Base-by-base conservation (phyloP, 2,888 invertebrate species). In the Lasioglossum zephyrum region DNA sequence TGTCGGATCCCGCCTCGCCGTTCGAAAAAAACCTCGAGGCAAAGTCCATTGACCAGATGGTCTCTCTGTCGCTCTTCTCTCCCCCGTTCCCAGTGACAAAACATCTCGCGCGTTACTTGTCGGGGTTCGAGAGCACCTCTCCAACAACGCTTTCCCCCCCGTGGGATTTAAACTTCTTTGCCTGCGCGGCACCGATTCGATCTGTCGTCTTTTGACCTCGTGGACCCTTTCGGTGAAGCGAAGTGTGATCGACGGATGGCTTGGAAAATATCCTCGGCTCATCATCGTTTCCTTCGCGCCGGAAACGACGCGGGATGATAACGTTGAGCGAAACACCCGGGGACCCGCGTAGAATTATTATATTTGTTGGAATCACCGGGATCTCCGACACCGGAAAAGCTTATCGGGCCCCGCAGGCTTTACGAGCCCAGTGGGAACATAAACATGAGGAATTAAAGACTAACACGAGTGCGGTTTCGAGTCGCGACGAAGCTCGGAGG, bases 1-100 rank as follows among this genome's bases (percentile, higher is more conserved):
- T 89, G 85, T 90, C 86, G 87, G 79, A 77, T 81, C 73, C 75
- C 79, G 74, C 47, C 69, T 73, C 78, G 74, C 26, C n/a, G 74
- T 41, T 26, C 69, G 77, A 85, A 87, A 86, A 36, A 87, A 89
- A 85, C 79, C 78, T 75, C 85, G 78, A 86, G 88, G 85, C 92
- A 89, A 91, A 92, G 93, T 92, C 93, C 93, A 92, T 93, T 93
- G 93, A 93, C 93, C 93, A 93, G 92, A 93, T 93, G 93, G 92
- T 87, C 78, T 73, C 82, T 81, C 85, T 81, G 36, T 31, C 75
- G 73, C 60, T 63, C 8, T 79, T 36, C 36, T 2, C 53, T 60
- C 81, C 74, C 63, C 72, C 31, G 31, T 73, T 70, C 63, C 60
- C 87, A 69, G 79, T 89, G 90, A 86, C 88, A 87, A 88, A 87